These are phyloP conservation scores for Delphinapterus leucas DNA, from an alignment of 2,113 vertebrate genomes.

Conservation along the genomic window DNA sequence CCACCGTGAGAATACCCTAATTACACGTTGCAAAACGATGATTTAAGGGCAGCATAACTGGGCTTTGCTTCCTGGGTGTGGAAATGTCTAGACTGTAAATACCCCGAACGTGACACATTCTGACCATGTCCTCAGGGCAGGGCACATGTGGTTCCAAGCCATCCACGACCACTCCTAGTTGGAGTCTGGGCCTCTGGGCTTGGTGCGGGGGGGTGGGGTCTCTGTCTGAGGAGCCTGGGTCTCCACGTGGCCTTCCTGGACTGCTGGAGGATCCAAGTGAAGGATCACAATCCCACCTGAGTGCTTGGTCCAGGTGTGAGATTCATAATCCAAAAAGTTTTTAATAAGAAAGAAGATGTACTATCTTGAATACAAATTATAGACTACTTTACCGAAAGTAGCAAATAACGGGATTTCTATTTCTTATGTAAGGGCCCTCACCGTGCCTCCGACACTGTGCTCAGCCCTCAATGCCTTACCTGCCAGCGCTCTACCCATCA, in stretches of 20 bases:
- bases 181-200: too few species aligned
- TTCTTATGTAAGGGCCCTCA: accelerated
- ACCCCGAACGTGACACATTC: accelerated
- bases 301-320: background rate
- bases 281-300: accelerated
- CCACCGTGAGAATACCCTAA: accelerated
- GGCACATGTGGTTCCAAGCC: accelerated
- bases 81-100: background rate
- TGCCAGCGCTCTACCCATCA: accelerated
- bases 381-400: background rate
- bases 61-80: background rate
- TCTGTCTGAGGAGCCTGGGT: background rate
- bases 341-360: background rate
- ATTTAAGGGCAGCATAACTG: background rate
- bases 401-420: accelerated
- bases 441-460: background rate
- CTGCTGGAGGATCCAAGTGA: background rate
- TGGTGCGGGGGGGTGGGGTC: background rate
- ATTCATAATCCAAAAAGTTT: accelerated
- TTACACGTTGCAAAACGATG: background rate
- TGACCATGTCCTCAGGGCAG: too few species aligned
- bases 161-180: accelerated
- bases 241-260: background rate
- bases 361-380: background rate
- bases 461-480: background rate